phyloP scores from a whole-genome alignment of 1,140 invertebrate species.

The Wasmannia auropunctata region DNA sequence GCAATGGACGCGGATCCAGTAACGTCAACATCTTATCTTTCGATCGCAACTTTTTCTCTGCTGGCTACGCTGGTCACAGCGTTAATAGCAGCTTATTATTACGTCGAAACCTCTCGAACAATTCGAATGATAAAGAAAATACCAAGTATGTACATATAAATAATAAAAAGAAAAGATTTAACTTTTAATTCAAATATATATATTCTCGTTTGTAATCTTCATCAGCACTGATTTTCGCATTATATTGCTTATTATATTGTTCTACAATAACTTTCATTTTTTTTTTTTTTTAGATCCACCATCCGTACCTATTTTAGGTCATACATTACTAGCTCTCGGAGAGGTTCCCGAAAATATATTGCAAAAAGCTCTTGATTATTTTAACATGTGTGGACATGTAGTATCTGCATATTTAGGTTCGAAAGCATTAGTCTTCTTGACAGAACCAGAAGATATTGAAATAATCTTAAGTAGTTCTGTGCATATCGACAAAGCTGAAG shows the following conservation, averaged over 20 bases:
- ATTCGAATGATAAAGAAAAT: slow-evolving; percentile 74
- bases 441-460: slow-evolving; percentile 89
- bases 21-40: slow-evolving; percentile 60
- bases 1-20: slow-evolving; percentile 77
- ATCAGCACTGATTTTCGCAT: not conserved
- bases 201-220: not conserved
- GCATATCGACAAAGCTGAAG: slow-evolving; percentile 92
- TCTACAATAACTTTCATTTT: not conserved
- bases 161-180: not conserved
- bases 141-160: not conserved
- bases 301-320: slow-evolving; percentile 87
- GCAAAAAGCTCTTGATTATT: slow-evolving; percentile 79
- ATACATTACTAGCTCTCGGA: slow-evolving; percentile 85
- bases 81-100: slow-evolving; percentile 76
- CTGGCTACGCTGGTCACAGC: slow-evolving; percentile 58
- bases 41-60: slow-evolving; percentile 69
- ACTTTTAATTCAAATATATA: not conserved
- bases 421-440: slow-evolving; percentile 88
- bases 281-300: slow-evolving; percentile 76
- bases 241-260: not conserved
- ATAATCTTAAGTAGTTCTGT: slow-evolving; percentile 89
- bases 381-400: slow-evolving; percentile 86
- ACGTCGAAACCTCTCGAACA: slow-evolving; percentile 74
- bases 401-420: slow-evolving; percentile 88
- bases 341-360: slow-evolving; percentile 86